phyloP scores from a whole-genome alignment of 1,140 invertebrate genomes.

The Liolophura sinensis region DNA sequence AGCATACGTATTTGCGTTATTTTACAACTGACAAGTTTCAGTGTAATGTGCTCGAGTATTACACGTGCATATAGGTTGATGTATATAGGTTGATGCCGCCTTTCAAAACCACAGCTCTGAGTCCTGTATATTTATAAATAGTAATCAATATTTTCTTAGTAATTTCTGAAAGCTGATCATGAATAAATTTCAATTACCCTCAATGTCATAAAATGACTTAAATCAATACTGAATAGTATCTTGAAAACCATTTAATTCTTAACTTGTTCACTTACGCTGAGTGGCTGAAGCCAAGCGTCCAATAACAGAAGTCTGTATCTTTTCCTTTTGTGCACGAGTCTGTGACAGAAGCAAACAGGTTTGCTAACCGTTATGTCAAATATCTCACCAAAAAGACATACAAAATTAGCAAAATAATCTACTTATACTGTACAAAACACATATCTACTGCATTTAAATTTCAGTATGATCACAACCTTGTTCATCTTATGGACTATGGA shows the following conservation, averaged over 20 bases:
- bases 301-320: constrained; percentile 32
- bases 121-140: too few relatives aligned
- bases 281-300: constrained; percentile 30
- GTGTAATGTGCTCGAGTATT: neutral
- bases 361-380: too few relatives aligned
- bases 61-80: too few relatives aligned
- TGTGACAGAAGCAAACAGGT: constrained; percentile 21
- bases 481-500: too few relatives aligned
- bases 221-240: neutral
- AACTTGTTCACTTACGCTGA: constrained; percentile 32
- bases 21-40: neutral
- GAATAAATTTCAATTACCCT: neutral
- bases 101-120: neutral
- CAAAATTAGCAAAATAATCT: too few relatives aligned
- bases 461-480: too few relatives aligned
- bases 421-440: too few relatives aligned
- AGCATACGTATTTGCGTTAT: neutral
- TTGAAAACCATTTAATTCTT: too few relatives aligned
- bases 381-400: neutral
- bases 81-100: neutral
- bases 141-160: neutral
- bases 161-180: neutral
- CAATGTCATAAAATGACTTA: neutral
- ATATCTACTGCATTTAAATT: too few relatives aligned
- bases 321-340: constrained; percentile 23